Percentiles rank a stretch among this genome's conserved stretches.
phyloP scores from a whole-genome alignment of 2,113 vertebrate species.

The Hypanus sabinus region DNA sequence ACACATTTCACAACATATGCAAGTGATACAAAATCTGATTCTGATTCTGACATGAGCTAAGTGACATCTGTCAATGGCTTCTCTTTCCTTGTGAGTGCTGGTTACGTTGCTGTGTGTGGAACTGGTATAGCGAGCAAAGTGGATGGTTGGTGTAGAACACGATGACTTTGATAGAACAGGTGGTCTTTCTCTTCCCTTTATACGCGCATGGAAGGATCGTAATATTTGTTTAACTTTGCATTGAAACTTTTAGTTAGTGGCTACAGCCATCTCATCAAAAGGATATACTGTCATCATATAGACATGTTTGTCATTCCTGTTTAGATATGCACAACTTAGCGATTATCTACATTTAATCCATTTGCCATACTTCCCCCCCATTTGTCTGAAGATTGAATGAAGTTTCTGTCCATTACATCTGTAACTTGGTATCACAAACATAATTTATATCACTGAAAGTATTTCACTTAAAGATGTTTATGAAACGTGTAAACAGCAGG shows the following conservation, averaged over 20 bases:
- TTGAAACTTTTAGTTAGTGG: neutral
- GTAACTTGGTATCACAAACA: neutral
- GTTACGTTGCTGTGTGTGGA: neutral
- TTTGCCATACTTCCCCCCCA: neutral
- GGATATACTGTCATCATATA: neutral
- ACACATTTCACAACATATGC: no score
- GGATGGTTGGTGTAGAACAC: no score
- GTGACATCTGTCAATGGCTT: neutral
- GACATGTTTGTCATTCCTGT: neutral
- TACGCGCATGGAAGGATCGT: neutral
- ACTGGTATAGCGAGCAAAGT: neutral
- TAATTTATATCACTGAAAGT: neutral
- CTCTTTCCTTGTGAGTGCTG: neutral
- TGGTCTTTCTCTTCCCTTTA: neutral
- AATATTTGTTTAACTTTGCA: constrained; percentile 5
- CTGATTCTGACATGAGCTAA: neutral
- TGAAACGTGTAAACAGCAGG: neutral
- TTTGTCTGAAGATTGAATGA: neutral
- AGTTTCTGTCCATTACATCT: neutral
- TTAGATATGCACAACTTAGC: neutral
- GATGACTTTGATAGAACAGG: neutral
- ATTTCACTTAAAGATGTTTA: neutral
- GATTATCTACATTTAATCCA: neutral
- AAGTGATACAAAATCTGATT: no score
- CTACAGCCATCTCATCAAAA: neutral